phyloP scores from a whole-genome alignment of 30 jellyfish, hydroid and myxozoan species.

The Sanderia malayensis region DNA sequence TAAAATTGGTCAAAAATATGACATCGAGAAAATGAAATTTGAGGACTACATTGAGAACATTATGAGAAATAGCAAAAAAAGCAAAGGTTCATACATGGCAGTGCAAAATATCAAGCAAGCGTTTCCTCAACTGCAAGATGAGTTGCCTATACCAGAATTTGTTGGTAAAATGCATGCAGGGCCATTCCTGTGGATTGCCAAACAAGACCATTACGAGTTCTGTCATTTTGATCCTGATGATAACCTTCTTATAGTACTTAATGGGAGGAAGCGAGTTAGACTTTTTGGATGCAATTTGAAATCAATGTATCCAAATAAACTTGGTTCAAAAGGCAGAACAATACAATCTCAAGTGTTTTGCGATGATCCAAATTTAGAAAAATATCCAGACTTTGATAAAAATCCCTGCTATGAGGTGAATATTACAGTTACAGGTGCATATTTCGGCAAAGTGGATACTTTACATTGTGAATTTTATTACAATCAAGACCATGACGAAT shows the following conservation, averaged over 20 bases:
- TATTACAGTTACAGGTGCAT: too few relatives aligned
- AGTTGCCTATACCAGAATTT: conserved; percentile 57
- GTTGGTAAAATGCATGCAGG: conserved; percentile 93
- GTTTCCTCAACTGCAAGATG: conserved; percentile 80
- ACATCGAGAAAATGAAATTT: conserved; percentile 85
- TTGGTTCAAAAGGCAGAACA: conserved; percentile 95
- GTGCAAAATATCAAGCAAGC: conserved; percentile 94
- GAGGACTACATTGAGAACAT: conserved; percentile 74
- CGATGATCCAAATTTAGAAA: conserved; percentile 64
- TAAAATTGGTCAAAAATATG: conserved; percentile 87
- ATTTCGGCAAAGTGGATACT: too few relatives aligned
- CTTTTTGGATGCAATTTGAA: conserved; percentile 74
- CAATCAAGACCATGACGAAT: too few relatives aligned
- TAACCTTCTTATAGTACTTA: conserved; percentile 61
- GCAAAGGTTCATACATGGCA: conserved; percentile 81
- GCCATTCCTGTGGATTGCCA: conserved; percentile 92
- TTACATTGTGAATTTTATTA: too few relatives aligned
- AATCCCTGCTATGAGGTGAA: conserved; percentile 75
- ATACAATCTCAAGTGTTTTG: conserved; percentile 81
- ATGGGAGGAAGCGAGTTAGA: conserved; percentile 77
- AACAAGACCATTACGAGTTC: conserved; percentile 85
- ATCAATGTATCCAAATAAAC: conserved; percentile 82
- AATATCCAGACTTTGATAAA: conserved; percentile 54
- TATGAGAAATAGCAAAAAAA: conserved; percentile 38
- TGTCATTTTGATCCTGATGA: conserved; percentile 99